Evolutionary conservation across 2,888 invertebrate genomes (phyloP).

Genomic region (Hylaea fasciaria): DNA sequence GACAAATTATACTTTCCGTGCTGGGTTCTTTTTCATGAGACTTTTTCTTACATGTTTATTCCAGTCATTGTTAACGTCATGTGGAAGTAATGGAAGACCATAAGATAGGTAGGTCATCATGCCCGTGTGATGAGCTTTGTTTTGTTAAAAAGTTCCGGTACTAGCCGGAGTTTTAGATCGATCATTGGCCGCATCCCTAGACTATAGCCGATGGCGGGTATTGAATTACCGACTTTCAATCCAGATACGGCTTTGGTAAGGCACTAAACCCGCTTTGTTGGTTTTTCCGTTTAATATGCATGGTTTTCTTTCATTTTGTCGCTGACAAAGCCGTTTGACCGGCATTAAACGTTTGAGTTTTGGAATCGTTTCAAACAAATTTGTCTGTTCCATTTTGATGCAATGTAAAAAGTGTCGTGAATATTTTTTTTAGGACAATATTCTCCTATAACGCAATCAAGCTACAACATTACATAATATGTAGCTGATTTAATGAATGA

Average conservation of each 20-base stretch:
- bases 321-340: conserved; percentile 27
- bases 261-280: conserved; percentile 29
- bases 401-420: neutral
- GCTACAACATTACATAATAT: no score
- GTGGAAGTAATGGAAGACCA: no score
- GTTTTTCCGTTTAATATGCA: conserved; percentile 31
- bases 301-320: conserved; percentile 29
- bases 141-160: no score
- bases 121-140: no score
- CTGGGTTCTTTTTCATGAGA: no score
- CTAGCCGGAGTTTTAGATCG: neutral
- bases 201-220: conserved; percentile 41
- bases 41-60: no score
- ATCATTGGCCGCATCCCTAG: neutral
- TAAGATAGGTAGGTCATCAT: no score
- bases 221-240: conserved; percentile 57
- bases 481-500: no score
- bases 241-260: conserved; percentile 34
- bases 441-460: no score
- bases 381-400: neutral
- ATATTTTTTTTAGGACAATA: neutral
- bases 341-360: conserved; percentile 19
- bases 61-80: no score
- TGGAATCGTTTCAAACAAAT: conserved; percentile 19
- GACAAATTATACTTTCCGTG: no score